These are phyloP conservation scores for Falco peregrinus DNA, from an alignment of 2,797 vertebrate species.

Conservation along the genomic window DNA sequence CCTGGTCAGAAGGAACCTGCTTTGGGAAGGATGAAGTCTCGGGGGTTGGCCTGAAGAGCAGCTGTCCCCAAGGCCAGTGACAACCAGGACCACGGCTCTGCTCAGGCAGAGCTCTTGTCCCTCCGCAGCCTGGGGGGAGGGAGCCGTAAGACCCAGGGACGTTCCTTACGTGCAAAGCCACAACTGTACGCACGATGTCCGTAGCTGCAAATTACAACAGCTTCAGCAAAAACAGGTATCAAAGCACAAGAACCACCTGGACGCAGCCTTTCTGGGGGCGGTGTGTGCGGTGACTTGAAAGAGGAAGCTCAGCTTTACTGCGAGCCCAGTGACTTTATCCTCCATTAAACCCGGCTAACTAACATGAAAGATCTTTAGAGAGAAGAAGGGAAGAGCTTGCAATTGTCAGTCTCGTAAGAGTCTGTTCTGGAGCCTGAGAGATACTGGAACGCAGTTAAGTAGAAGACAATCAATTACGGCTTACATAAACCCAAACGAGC, in stretches of 20 bases:
- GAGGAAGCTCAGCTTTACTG: neutral
- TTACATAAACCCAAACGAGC: slow-evolving; percentile 59
- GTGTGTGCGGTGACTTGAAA: neutral
- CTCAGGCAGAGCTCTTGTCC: neutral
- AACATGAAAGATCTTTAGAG: neutral
- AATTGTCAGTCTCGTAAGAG: neutral
- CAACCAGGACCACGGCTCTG: neutral
- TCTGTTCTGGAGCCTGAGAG: slow-evolving; percentile 4
- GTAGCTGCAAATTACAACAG: neutral
- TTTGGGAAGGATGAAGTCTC: neutral
- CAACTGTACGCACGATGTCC: accelerated
- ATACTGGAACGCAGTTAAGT: slow-evolving; percentile 16
- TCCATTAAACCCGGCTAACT: neutral
- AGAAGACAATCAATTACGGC: slow-evolving; percentile 51
- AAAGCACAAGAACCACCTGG: neutral
- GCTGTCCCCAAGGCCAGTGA: neutral
- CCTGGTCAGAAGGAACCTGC: neutral
- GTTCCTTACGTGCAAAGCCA: accelerated
- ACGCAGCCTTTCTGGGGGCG: neutral
- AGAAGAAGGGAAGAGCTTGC: neutral
- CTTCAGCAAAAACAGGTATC: neutral
- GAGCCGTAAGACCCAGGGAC: accelerated
- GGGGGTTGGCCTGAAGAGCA: neutral
- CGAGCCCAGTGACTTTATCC: neutral
- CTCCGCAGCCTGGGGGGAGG: neutral